phyloP scores from a whole-genome alignment of 2,797 vertebrate species.

The Microcaecilia unicolor region DNA sequence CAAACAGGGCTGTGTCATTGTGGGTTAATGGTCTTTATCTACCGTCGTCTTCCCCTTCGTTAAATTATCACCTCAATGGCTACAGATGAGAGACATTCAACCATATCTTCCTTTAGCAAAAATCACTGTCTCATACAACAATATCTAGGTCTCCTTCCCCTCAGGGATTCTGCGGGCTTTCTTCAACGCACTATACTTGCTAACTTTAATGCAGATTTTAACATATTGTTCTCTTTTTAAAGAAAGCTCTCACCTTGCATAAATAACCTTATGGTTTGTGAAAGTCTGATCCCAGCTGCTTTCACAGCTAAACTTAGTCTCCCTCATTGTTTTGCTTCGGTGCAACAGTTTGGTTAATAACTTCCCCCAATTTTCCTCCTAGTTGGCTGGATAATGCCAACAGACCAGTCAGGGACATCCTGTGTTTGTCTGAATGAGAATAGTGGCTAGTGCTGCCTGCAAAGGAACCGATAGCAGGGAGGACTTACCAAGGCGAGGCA shows the following conservation, averaged over 20 bases:
- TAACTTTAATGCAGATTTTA: too few species aligned
- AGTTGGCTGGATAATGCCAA: slow-evolving; percentile 77
- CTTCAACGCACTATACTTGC: background rate
- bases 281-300: slow-evolving; percentile 48
- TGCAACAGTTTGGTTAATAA: slow-evolving; percentile 72
- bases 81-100: too few species aligned
- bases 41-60: too few species aligned
- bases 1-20: too few species aligned
- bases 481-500: slow-evolving; percentile 57
- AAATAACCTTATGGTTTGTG: slow-evolving; percentile 41
- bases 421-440: slow-evolving; percentile 94
- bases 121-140: rapidly evolving
- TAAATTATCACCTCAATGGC: too few species aligned
- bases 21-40: too few species aligned
- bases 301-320: slow-evolving; percentile 81
- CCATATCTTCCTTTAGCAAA: too few species aligned
- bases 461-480: slow-evolving; percentile 38
- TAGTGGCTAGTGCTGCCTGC: slow-evolving; percentile 59
- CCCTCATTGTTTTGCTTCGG: slow-evolving; percentile 73
- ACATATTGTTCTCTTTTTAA: slow-evolving; percentile 35
- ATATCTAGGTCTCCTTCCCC: background rate
- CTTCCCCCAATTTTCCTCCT: slow-evolving; percentile 74
- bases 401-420: slow-evolving; percentile 89
- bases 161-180: background rate
- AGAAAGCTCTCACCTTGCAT: slow-evolving; percentile 54